Evolutionary conservation across 2,888 invertebrate species (phyloP).

Genomic region (Argyra leucocephala): DNA sequence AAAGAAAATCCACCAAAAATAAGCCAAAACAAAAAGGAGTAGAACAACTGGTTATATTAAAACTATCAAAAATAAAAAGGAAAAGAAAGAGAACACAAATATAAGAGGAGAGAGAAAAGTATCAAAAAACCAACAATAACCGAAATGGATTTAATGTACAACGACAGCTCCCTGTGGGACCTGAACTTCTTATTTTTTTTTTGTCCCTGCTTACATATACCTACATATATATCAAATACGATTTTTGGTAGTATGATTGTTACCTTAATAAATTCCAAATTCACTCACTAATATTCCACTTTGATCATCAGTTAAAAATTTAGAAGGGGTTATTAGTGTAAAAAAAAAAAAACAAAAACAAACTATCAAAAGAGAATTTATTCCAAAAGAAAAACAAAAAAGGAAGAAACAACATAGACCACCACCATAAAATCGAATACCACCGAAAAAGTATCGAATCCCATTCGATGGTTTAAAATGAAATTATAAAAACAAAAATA

Average conservation of each 20-base stretch:
- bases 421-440: slow-evolving; percentile 3
- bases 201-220: not conserved
- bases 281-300: slow-evolving; percentile 1
- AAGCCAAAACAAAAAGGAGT: not conserved
- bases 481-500: not conserved
- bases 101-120: not conserved
- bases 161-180: slow-evolving; percentile 6
- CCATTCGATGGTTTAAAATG: not conserved
- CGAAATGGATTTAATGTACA: slow-evolving; percentile 6
- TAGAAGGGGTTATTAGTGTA: not conserved
- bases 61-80: not conserved
- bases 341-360: not conserved
- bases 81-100: not conserved
- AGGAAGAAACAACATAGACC: not conserved
- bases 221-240: not conserved
- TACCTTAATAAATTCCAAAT: not conserved
- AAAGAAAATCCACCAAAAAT: not conserved
- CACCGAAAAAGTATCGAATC: slow-evolving; percentile 1
- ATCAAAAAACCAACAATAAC: slow-evolving; percentile 4
- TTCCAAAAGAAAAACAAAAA: not conserved
- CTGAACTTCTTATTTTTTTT: not conserved
- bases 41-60: not conserved
- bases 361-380: not conserved
- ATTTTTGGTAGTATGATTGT: not conserved
- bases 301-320: not conserved